Conservation (phyloP, 2,888 invertebrate species). For the Anoncus sp. region DNA sequence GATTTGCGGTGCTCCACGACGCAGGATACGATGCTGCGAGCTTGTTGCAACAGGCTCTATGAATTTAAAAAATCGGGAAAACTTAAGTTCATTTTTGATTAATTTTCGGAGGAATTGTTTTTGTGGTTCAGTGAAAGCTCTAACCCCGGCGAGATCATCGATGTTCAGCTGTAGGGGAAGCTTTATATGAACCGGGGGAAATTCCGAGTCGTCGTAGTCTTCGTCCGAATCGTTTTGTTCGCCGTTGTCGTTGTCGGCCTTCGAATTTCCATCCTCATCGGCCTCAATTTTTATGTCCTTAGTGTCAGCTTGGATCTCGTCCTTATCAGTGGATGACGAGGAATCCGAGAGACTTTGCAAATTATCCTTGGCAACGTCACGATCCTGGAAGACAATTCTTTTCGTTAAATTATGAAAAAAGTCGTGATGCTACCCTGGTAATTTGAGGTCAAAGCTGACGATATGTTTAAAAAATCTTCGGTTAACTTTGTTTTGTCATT, state of each 20-base stretch:
- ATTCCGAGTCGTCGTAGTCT: conserved; percentile 82
- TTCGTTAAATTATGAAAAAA: conserved; percentile 13
- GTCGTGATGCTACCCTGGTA: no score
- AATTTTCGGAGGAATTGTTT: conserved; percentile 4
- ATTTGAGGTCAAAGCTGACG: no score
- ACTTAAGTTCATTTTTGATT: no score
- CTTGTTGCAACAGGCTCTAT: conserved; percentile 84
- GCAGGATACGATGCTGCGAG: conserved; percentile 93
- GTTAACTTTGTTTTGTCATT: no score
- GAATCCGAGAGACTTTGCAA: conserved; percentile 74
- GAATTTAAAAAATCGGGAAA: no score
- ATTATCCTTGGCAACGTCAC: conserved; percentile 72
- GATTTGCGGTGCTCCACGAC: conserved; percentile 93
- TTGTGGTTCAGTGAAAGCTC: conserved; percentile 26
- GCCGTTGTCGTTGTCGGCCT: conserved; percentile 85
- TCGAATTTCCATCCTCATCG: conserved; percentile 80
- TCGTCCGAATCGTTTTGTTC: conserved; percentile 84
- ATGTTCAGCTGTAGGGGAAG: conserved; percentile 93
- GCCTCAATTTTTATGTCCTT: conserved; percentile 84
- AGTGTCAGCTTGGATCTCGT: conserved; percentile 69
- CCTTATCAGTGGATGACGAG: conserved; percentile 71
- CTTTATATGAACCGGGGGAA: conserved; percentile 87
- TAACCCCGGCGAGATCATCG: conserved; percentile 90
- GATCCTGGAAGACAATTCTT: conserved; percentile 69
- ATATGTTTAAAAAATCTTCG: no score